A percentile compares a stretch with the other conserved stretches of the same genome.
These are phyloP conservation scores for Orbicella faveolata DNA, from an alignment of 64 coral and sea anemone genomes.

Conservation along the genomic window DNA sequence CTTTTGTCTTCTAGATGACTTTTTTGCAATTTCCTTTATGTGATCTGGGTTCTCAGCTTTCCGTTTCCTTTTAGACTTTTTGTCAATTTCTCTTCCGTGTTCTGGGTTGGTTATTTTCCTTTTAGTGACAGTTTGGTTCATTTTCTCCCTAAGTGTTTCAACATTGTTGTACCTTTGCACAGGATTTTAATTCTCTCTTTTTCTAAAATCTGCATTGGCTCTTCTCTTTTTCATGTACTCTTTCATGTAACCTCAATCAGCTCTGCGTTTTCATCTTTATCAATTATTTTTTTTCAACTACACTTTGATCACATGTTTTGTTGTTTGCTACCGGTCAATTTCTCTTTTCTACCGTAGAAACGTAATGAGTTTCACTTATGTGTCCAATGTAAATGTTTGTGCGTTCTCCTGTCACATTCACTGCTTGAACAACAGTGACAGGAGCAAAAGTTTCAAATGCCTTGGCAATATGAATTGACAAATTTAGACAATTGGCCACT, in stretches of 20 bases:
- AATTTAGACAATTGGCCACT: slow-evolving; percentile 20
- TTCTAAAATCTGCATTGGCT: slow-evolving; percentile 17
- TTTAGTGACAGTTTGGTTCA: no score
- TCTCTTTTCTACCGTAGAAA: slow-evolving; percentile 19
- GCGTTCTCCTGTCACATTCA: slow-evolving; percentile 1
- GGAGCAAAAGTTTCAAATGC: slow-evolving; percentile 32
- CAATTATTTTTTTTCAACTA: no score
- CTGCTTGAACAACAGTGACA: slow-evolving; percentile 38
- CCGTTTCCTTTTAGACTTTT: no score
- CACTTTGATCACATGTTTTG: not conserved
- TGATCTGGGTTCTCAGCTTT: no score
- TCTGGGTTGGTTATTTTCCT: no score
- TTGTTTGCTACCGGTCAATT: not conserved
- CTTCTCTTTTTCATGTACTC: slow-evolving; percentile 42
- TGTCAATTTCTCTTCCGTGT: no score
- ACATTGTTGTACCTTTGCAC: no score
- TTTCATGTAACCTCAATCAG: slow-evolving; percentile 12
- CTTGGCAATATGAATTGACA: not conserved
- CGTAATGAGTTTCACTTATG: slow-evolving; percentile 52
- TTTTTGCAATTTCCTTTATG: no score
- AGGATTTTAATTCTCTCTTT: not conserved
- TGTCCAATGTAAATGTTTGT: slow-evolving; percentile 37
- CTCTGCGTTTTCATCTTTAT: no score
- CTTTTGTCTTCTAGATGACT: no score
- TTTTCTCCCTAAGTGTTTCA: not conserved